Evolutionary conservation across 2,113 vertebrate species (phyloP), one percentile per base, ranked within the genome.

Genomic region (Pelecanoides urinatrix): DNA sequence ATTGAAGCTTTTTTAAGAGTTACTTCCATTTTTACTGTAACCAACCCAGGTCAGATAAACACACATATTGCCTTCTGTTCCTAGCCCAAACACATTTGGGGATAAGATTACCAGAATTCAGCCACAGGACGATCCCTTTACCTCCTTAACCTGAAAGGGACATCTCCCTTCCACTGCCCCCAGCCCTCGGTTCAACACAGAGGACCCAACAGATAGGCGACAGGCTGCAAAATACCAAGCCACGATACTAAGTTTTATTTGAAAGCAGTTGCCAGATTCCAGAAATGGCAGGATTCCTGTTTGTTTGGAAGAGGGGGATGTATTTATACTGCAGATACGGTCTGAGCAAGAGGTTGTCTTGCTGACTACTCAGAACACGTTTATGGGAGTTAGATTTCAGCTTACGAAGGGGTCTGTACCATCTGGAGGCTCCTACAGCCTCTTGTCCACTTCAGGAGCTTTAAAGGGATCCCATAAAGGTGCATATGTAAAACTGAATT

Each of bases 271-370:
- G 91, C 87, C 95, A 90, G 91, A 74, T 86, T 91, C 86, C 91
- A 92, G 89, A 81, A 86, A 78, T 94, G 94, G 94, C 92, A 95
- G 58, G 53, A 94, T 91, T 94, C 84, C 87, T 47, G 34, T 92
- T 94, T 95, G 80, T 94, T 91, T 95, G 87, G 84, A 94, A 96
- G 81, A 92, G 77, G 29, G 94, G 77, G 71, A 76, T 62, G 76
- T 91, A 89, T 91, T 97, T 88, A 91, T 40, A 58, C 89, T 68
- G 84, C 91, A 89, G 92, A 87, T 85, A 88, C 0, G 11, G 77
- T 75, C 86, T 91, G 92, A 96, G 81, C 84, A 85, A 96, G 81
- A 90, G 87, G 81, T 90, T 94, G 66, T 94, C 94, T 92, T 90
- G 87, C 94, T 68, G 84, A 93, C 87, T 93, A 80, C 87, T 95